Percentiles rank a stretch among this genome's conserved stretches.
These are phyloP conservation scores for Gracilinanus agilis DNA, from an alignment of 2,113 vertebrate species.

Conservation along the genomic window DNA sequence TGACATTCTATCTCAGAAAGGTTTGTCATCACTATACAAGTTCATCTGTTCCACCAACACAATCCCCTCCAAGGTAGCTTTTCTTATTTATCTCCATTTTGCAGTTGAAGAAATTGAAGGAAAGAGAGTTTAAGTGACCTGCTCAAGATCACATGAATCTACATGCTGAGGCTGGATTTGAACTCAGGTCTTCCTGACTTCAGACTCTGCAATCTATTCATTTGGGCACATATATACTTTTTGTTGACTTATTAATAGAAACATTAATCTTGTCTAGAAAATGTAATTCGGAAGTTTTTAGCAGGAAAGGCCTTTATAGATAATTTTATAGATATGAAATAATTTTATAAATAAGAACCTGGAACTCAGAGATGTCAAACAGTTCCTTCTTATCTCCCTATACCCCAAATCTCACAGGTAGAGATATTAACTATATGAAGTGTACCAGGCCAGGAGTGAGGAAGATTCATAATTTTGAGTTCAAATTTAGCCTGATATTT, in stretches of 20 bases:
- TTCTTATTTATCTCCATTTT: neutral
- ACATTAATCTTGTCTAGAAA: neutral
- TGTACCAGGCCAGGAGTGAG: too few relatives aligned
- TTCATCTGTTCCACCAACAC: neutral
- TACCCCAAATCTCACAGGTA: neutral
- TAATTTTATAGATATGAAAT: neutral
- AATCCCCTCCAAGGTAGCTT: rapidly evolving
- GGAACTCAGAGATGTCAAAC: neutral
- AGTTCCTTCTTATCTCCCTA: neutral
- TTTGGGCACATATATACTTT: neutral
- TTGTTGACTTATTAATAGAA: neutral
- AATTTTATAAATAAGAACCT: neutral
- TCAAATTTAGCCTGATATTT: too few relatives aligned
- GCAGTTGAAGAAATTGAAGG: neutral
- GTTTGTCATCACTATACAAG: neutral
- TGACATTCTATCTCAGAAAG: too few relatives aligned
- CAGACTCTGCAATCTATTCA: neutral
- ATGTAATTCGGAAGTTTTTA: neutral
- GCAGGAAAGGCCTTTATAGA: neutral
- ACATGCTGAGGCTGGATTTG: neutral
- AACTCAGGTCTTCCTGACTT: neutral
- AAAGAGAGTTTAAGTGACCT: neutral
- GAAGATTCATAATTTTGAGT: too few relatives aligned
- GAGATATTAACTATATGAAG: too few relatives aligned
- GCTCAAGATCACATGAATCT: neutral